Base-by-base conservation (phyloP, 2,888 invertebrate species). In the Ennomos quercinarius region DNA sequence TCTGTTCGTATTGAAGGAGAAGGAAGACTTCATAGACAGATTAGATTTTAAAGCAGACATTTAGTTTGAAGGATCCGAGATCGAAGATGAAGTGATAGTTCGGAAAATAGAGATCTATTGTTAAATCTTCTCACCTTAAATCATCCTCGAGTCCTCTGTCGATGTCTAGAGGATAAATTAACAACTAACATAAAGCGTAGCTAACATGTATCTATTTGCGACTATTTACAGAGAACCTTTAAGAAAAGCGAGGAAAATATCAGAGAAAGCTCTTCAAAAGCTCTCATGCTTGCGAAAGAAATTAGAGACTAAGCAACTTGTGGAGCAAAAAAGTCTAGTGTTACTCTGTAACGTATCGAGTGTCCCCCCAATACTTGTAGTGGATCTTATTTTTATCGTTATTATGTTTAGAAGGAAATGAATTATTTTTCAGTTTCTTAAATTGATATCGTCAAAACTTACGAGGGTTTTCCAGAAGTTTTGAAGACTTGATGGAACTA, bases 141-240 rank as follows among this genome's bases (percentile, higher is more conserved):
- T 58, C 43, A 68, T 84, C 83, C 79, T 70, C 64, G 63, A 8
- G 67, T 83, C 80, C 80, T 72, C 77, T 66, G 74, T 63, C 70
- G 80, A 69, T 71, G 72, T 77, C 83, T 83, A 83, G 73, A 80
- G 80, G 77, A 80, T 73, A 81, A 81, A 83, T 73, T 73, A 74
- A 75, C 74, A 69, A 76, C 84, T 81, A 86, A 81, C 76, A 78
- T 74, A 68, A 78, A 81, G 80, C 77, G 67, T 64, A 68, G 63
- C 76, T 76, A 74, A 73, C 75, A 70, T 70, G 51, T 70, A 71
- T 57, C 57, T 63, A 73, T 51, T 57, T 65, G 74, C 73, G 61
- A 56, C 69, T 78, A 65, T 65, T 56, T 57, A 73, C 61, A 66
- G 54, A 65, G 57, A 67, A 61, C 55, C 73, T 69, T 65, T 63